Percentiles rank a stretch among this genome's conserved stretches.
Conservation (phyloP, 2,797 vertebrate species). For the Acanthurus tractus region DNA sequence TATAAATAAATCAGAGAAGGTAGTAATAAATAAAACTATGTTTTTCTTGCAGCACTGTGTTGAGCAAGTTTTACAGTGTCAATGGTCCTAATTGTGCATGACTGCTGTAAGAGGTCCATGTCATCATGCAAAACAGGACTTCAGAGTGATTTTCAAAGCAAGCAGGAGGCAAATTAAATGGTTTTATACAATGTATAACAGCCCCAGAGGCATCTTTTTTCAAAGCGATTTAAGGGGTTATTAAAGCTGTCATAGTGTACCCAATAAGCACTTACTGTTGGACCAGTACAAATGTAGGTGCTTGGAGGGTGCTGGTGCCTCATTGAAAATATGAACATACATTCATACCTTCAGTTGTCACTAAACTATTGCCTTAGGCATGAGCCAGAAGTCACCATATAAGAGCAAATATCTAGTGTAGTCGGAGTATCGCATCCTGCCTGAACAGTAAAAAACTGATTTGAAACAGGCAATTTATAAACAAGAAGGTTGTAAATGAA, state of each 20-base stretch:
- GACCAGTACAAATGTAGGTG: constrained; percentile 14
- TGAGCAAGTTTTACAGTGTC: constrained; percentile 3
- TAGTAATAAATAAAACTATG: neutral
- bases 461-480: neutral
- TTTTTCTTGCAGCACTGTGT: constrained; percentile 11
- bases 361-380: neutral
- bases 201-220: constrained; percentile 36
- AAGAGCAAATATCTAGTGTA: neutral
- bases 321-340: neutral
- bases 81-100: neutral
- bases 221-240: constrained; percentile 62
- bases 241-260: constrained; percentile 67
- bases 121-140: constrained; percentile 7
- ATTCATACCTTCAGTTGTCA: neutral
- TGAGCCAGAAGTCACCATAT: neutral
- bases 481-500: neutral
- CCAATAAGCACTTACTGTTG: constrained; percentile 36
- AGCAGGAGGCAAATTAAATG: constrained; percentile 10
- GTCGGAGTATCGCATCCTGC: neutral
- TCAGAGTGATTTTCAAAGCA: constrained; percentile 1
- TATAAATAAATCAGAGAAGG: neutral
- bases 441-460: neutral
- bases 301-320: neutral
- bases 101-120: constrained; percentile 30
- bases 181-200: neutral